phyloP scores from a whole-genome alignment of 2,888 invertebrate species.

The Amblyjoppa fuscipennis region DNA sequence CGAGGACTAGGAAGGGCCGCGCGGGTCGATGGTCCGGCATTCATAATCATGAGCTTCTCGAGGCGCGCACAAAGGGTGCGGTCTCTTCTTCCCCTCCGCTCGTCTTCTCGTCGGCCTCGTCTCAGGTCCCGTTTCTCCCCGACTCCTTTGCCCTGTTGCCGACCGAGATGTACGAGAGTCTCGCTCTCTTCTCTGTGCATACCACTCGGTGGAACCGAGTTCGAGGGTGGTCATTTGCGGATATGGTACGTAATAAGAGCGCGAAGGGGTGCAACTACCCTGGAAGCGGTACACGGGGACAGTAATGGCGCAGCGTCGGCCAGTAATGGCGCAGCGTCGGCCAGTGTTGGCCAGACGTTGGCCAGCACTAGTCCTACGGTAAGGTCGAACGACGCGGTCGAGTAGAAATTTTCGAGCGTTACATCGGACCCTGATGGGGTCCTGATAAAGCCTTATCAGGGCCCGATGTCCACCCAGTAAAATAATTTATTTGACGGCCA shows the following conservation, averaged over 20 bases:
- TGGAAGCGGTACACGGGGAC: not conserved
- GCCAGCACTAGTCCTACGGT: not conserved
- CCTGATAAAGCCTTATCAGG: too few species aligned
- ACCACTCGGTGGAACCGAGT: constrained; percentile 4
- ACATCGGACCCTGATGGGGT: too few species aligned
- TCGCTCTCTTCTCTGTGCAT: not conserved
- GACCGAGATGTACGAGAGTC: constrained; percentile 41
- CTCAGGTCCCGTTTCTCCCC: constrained; percentile 18
- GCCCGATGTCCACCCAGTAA: too few species aligned
- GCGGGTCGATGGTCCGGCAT: constrained; percentile 74
- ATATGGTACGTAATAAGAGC: constrained; percentile 29
- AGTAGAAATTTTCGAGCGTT: too few species aligned
- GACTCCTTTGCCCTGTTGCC: constrained; percentile 54
- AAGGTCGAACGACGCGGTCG: too few species aligned
- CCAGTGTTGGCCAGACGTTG: too few species aligned
- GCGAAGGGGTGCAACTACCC: constrained; percentile 29
- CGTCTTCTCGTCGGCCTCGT: constrained; percentile 37
- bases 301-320: not conserved
- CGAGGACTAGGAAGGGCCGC: constrained; percentile 65
- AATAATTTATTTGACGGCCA: too few species aligned
- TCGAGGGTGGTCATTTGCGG: constrained; percentile 33
- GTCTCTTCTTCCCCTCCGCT: constrained; percentile 53
- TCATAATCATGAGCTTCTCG: constrained; percentile 72
- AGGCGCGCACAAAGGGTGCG: constrained; percentile 67
- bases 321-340: not conserved